Evolutionary conservation across 1,140 invertebrate species (phyloP).

Genomic region (Schlechtendalia chinensis): DNA sequence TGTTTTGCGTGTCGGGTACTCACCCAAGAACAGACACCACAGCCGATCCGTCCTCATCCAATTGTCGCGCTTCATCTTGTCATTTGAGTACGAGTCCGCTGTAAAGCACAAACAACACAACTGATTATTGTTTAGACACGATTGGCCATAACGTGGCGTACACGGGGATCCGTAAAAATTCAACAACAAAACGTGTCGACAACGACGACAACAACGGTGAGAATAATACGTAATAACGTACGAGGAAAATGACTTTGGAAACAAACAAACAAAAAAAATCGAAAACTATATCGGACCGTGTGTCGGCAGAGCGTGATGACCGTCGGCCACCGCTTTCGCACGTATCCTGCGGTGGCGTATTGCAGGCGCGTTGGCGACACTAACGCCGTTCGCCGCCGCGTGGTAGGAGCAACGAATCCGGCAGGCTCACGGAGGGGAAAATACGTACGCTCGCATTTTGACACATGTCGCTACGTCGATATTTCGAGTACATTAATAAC

Average conservation of each 20-base stretch:
- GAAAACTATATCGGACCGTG: too few species aligned
- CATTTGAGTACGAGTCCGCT: slow-evolving; percentile 33
- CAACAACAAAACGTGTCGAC: too few species aligned
- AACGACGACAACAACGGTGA: too few species aligned
- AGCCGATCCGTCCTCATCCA: background rate
- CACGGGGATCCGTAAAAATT: background rate
- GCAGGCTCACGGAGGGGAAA: background rate
- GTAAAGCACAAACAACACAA: slow-evolving; percentile 28
- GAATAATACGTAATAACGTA: too few species aligned
- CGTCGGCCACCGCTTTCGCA: too few species aligned
- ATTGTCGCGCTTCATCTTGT: slow-evolving; percentile 40
- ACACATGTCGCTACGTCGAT: background rate
- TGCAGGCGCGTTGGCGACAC: too few species aligned
- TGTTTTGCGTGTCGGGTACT: background rate
- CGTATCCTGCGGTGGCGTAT: too few species aligned
- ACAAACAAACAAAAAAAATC: too few species aligned
- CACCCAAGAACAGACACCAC: slow-evolving; percentile 16
- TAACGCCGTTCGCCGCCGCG: background rate
- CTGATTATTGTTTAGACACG: background rate
- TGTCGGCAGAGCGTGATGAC: too few species aligned
- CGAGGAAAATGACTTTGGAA: too few species aligned
- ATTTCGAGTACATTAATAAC: background rate
- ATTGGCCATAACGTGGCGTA: background rate
- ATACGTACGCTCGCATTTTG: background rate
- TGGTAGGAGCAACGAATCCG: background rate